A percentile compares a stretch with the other conserved stretches of the same genome.
phyloP scores from a whole-genome alignment of 2,888 invertebrate species.

The Caenorhabditis wallacei region DNA sequence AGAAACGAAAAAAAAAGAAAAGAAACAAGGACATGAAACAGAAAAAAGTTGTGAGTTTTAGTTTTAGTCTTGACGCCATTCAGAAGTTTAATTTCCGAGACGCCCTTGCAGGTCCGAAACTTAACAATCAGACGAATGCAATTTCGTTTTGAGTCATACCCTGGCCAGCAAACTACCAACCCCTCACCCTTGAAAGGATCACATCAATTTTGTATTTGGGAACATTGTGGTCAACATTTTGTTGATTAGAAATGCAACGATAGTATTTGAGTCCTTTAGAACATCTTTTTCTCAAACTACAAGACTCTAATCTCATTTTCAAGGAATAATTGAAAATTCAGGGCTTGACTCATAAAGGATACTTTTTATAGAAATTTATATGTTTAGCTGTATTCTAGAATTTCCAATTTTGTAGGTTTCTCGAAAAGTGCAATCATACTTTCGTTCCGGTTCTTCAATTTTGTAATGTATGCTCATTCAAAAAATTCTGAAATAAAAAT shows the following conservation, averaged over 20 bases:
- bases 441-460: background rate
- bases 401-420: too few species aligned
- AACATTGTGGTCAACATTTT: constrained; percentile 9
- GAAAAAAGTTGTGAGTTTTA: constrained; percentile 49
- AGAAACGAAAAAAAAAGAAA: constrained; percentile 17
- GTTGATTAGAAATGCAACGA: constrained; percentile 56
- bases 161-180: too few species aligned
- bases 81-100: constrained; percentile 53
- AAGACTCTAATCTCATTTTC: too few species aligned
- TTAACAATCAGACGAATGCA: constrained; percentile 25
- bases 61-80: constrained; percentile 42
- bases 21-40: constrained; percentile 37
- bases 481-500: background rate
- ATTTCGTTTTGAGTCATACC: constrained; percentile 19
- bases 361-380: too few species aligned
- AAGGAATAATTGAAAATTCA: too few species aligned
- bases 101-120: constrained; percentile 22
- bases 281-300: background rate
- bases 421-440: background rate
- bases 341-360: too few species aligned
- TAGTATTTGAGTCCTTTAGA: constrained; percentile 33
- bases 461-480: constrained; percentile 33
- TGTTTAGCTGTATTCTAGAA: too few species aligned
- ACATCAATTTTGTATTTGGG: constrained; percentile 48
- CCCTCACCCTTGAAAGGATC: background rate